A percentile compares a stretch with the other conserved stretches of the same genome.
These are phyloP conservation scores for Porites lutea DNA, from an alignment of 64 coral and sea anemone species.

Conservation along the genomic window DNA sequence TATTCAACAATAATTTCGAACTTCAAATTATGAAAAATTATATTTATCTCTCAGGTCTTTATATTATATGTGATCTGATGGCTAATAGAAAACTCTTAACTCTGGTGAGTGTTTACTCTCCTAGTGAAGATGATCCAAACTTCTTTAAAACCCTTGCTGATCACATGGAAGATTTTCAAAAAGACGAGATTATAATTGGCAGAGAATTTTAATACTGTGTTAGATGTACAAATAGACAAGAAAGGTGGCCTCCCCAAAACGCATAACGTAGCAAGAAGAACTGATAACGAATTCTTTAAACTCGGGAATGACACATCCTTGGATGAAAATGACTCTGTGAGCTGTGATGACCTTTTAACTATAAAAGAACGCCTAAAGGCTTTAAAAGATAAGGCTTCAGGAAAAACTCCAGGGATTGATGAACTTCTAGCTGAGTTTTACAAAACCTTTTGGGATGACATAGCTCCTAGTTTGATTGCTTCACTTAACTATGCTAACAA, in stretches of 20 bases:
- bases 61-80: slow-evolving; percentile 35
- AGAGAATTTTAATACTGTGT: slow-evolving; percentile 43
- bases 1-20: slow-evolving; percentile 49
- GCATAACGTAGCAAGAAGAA: not conserved
- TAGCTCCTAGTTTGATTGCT: too few species aligned
- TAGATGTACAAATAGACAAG: too few species aligned
- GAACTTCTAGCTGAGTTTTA: not conserved
- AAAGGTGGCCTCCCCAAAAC: too few species aligned
- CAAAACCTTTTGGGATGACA: too few species aligned
- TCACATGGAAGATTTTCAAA: slow-evolving; percentile 15
- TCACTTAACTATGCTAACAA: too few species aligned
- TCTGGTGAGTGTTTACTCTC: slow-evolving; percentile 26
- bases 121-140: slow-evolving; percentile 45
- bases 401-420: not conserved
- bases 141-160: slow-evolving; percentile 14
- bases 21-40: slow-evolving; percentile 3
- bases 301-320: too few species aligned
- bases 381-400: not conserved
- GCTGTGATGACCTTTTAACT: not conserved
- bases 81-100: slow-evolving; percentile 14
- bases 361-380: not conserved
- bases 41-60: not conserved
- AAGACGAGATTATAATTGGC: not conserved
- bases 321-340: too few species aligned
- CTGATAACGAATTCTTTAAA: not conserved